Evolutionary conservation across 2,888 invertebrate species (phyloP), one percentile per base, ranked within the genome.

Genomic region (Nineta flava): DNA sequence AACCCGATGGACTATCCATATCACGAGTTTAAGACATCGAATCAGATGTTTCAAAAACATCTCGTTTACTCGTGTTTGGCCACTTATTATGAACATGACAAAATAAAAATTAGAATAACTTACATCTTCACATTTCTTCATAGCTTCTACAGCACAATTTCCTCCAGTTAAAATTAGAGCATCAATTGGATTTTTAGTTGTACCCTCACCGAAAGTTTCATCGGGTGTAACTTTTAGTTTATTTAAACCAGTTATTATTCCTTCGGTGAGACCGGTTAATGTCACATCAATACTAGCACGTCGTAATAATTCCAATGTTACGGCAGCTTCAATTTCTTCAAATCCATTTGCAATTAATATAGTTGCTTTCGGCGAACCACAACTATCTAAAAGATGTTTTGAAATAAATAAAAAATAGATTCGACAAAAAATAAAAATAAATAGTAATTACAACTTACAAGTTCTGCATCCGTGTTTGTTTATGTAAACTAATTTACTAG

Each of bases 241-340:
- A 7, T 95, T 72, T 5, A 94, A 92, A 60, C 96, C 94, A 54
- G 79, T 74, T 0, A 82, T 74, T 0, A 70, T 68, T 0, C 60
- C 59, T 6, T 83, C 82, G 6, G 74, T 72, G 7, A 97, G 60
- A 0, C 95, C 92, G 5, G 90, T 94, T 40, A 96, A 65, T 0
- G 82, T 87, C 0, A 96, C 94, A 34, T 75, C 70, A 73, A 95
- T 94, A 50, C 86, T 92, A 12, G 83, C 94, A 57, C 97, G 75
- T 4, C 95, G 75, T 15, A 97, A 70, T 57, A 96, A 83, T 65
- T 97, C 96, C 0, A 83, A 85, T 0, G 90, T 76, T 55, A 90
- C 85, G 10, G 92, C 83, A 7, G 88, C 80, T 68, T 97, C 97
- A 86, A 97, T 94, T 72, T 99, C 97, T 67, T 99, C 97, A 0